Percentiles rank a stretch among this genome's conserved stretches.
Evolutionary conservation across 2,113 vertebrate species (phyloP).

Genomic region (Caranx ignobilis): DNA sequence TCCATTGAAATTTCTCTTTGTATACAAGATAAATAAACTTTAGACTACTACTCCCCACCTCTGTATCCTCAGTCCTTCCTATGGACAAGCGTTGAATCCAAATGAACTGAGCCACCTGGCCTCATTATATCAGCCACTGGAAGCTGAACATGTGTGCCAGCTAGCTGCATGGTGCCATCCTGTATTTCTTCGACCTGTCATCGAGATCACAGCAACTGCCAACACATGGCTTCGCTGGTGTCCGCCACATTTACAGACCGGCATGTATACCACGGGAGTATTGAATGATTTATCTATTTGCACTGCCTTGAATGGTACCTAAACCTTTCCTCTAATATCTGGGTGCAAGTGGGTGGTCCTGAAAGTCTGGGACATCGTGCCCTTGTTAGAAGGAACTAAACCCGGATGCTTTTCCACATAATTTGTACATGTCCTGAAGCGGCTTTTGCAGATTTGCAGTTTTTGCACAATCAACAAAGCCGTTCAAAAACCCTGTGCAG

Average conservation of each 20-base stretch:
- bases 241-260: slow-evolving; percentile 8
- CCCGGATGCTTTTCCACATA: background rate
- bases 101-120: slow-evolving; percentile 7
- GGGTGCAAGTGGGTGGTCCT: background rate
- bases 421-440: slow-evolving; percentile 1
- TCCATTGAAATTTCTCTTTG: background rate
- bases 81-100: background rate
- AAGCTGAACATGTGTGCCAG: background rate
- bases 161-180: background rate
- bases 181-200: slow-evolving; percentile 21
- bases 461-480: background rate
- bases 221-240: background rate
- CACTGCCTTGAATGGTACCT: background rate
- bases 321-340: background rate
- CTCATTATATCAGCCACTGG: slow-evolving; percentile 21
- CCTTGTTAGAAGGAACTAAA: background rate
- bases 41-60: background rate
- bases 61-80: background rate
- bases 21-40: too few relatives aligned
- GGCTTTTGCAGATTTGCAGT: background rate
- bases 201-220: slow-evolving; percentile 21
- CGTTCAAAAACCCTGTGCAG: background rate
- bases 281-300: background rate
- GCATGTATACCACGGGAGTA: too few relatives aligned
- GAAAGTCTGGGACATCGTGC: background rate